Conservation (phyloP, 2,888 invertebrate genomes). For the Gryllus longicercus region DNA sequence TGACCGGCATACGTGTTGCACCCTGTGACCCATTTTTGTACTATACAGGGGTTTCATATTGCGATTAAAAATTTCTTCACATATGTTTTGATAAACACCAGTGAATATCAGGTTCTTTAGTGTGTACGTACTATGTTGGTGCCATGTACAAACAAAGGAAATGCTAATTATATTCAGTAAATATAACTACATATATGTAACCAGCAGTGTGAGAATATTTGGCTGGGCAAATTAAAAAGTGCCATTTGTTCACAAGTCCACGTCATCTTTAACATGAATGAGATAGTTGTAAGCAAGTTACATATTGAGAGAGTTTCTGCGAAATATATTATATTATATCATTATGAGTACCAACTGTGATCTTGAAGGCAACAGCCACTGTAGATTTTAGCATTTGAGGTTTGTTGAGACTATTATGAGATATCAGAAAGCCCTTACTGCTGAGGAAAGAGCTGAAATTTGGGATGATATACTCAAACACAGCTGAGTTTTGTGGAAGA, state of each 20-base stretch:
- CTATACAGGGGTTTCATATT: background rate
- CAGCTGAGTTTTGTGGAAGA: too few species aligned
- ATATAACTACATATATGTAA: background rate
- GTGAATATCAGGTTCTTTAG: background rate
- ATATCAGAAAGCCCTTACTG: too few species aligned
- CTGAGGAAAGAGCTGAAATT: too few species aligned
- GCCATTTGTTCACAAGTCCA: constrained; percentile 17
- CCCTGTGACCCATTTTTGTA: background rate
- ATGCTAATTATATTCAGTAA: background rate
- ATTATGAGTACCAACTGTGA: background rate
- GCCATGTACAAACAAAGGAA: background rate
- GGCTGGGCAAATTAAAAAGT: constrained; percentile 9
- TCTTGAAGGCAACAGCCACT: background rate
- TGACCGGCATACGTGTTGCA: constrained; percentile 1
- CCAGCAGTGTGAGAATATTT: background rate
- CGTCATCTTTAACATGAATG: background rate
- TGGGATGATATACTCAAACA: too few species aligned
- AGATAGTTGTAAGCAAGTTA: constrained; percentile 3
- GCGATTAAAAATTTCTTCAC: background rate
- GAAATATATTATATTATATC: background rate
- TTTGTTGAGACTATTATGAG: background rate
- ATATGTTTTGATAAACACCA: background rate
- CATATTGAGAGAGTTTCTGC: background rate
- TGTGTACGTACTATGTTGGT: background rate
- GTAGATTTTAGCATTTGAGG: background rate